Evolutionary conservation across 1,140 invertebrate genomes (phyloP), one percentile per base, ranked within the genome.

Genomic region (Harpegnathos saltator): DNA sequence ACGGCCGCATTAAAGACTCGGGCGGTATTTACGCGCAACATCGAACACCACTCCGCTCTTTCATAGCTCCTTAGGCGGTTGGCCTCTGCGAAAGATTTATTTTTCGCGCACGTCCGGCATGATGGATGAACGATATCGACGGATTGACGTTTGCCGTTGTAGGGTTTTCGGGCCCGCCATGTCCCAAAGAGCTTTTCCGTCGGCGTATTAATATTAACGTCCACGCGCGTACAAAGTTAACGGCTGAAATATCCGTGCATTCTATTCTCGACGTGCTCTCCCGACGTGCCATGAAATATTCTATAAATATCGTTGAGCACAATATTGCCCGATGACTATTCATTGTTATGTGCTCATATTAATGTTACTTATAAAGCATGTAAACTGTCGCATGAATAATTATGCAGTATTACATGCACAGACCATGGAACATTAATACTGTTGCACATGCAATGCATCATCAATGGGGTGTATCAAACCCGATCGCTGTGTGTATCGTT

Each of bases 161-260:
- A 50, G 63, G 26, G 38, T 12, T 63, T 78, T 44, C 52, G 38
- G 38, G 19, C 50, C 38, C 19, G 12, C 11, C 15, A 24, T 44
- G 22, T 56, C 26, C 3, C 15, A 58, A 44, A 69, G n/a, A n/a
- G 19, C 48, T 12, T 78, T 54, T 56, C 14, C 56, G 22, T 26
- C 68, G 29, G 29, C 38, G 19, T 56, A 68, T 78, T 78, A 38
- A 78, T 66, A 56, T 44, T 78, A 68, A 78, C 22, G 12, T n/a
- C 26, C n/a, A 24, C 56, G 29, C 22, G 68, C 66, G 29, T 9
- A 58, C 54, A 19, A 69, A 62, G 68, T 19, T 58, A 68, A 69
- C 68, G 1, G 33, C 26, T 56, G 17, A 58, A 44, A 50, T 54
- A 78, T 68, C 4, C 15, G 15, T 19, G 24, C 12, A 44, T 0